Percentiles rank a stretch among this genome's conserved stretches.
Conservation (phyloP, 2,888 invertebrate genomes). For the Aethes cnicana region DNA sequence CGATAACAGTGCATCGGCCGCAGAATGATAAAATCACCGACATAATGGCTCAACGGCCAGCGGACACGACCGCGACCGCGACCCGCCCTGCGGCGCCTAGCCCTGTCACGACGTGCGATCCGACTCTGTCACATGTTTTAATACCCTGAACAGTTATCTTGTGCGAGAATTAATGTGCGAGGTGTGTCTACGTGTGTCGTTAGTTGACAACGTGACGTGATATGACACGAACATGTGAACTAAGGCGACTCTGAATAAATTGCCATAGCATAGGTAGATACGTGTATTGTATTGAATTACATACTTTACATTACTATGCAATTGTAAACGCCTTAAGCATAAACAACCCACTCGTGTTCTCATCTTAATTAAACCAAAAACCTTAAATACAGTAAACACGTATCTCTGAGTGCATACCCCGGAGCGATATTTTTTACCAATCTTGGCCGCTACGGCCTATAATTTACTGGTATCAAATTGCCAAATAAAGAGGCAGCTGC, state of each 20-base stretch:
- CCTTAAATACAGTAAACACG: not conserved
- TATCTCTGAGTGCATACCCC: not conserved
- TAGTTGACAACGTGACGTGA: constrained; percentile 8
- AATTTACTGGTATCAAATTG: constrained; percentile 46
- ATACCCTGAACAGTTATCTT: constrained; percentile 28
- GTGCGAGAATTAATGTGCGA: constrained; percentile 24
- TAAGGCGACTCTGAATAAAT: constrained; percentile 7
- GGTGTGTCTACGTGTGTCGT: constrained; percentile 9
- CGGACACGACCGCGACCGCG: constrained; percentile 48
- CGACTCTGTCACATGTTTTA: constrained; percentile 27
- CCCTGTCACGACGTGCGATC: constrained; percentile 47
- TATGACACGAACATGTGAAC: constrained; percentile 10
- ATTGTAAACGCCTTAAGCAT: not conserved
- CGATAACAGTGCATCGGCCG: constrained; percentile 38
- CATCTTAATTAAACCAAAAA: not conserved
- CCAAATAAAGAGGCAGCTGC: constrained; percentile 60
- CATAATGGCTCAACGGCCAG: constrained; percentile 44
- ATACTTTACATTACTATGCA: not conserved
- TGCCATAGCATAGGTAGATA: constrained; percentile 1
- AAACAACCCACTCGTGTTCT: not conserved
- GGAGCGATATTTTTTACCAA: constrained; percentile 21
- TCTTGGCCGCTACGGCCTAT: constrained; percentile 25
- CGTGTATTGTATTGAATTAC: not conserved
- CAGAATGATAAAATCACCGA: constrained; percentile 55
- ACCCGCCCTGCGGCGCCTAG: constrained; percentile 46